A percentile compares a stretch with the other conserved stretches of the same genome.
phyloP scores from a whole-genome alignment of 1,140 invertebrate genomes.

The Pristionchus pacificus region DNA sequence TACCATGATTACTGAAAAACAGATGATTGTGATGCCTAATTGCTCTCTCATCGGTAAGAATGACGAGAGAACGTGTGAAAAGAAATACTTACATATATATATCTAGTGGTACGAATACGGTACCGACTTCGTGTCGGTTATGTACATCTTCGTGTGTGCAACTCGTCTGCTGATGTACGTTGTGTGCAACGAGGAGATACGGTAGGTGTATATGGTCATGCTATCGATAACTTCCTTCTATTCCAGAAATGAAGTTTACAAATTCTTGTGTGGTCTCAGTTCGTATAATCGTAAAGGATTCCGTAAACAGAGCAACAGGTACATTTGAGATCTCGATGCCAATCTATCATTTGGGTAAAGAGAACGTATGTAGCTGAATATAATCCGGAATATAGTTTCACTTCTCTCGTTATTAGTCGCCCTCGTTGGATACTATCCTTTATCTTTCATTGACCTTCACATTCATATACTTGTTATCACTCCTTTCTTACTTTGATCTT shows the following conservation, averaged over 20 bases:
- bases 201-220: neutral
- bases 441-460: constrained; percentile 12
- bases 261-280: constrained; percentile 8
- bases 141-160: constrained; percentile 32
- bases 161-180: constrained; percentile 27
- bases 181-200: constrained; percentile 29
- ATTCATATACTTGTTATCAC: too few species aligned
- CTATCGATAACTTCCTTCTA: constrained; percentile 1
- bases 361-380: too few species aligned
- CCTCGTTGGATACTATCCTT: neutral
- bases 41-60: neutral
- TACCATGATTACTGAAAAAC: too few species aligned
- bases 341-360: neutral
- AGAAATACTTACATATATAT: neutral
- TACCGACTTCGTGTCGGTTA: constrained; percentile 33
- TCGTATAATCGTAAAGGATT: constrained; percentile 1
- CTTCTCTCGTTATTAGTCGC: neutral
- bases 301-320: neutral
- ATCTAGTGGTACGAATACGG: constrained; percentile 15
- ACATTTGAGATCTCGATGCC: neutral
- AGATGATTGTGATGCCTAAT: too few species aligned
- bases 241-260: constrained; percentile 21
- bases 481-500: too few species aligned
- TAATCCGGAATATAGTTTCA: neutral
- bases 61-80: too few species aligned